Conservation (phyloP, 1,140 invertebrate species). For the Ceratoteleas bidentatus region DNA sequence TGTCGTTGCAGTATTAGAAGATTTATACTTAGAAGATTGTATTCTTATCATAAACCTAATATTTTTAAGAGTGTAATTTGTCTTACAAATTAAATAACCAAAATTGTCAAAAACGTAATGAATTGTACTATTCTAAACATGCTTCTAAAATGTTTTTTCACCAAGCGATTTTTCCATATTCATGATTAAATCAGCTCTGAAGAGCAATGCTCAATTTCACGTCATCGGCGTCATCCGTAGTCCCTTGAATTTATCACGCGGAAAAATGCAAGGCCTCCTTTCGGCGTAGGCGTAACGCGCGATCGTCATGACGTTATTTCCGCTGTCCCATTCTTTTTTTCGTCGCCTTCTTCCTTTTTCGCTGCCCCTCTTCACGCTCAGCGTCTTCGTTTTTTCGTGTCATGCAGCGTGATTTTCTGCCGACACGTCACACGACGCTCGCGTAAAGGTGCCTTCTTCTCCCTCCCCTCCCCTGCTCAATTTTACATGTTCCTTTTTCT, state of each 20-base stretch:
- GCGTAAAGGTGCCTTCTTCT: conserved; percentile 7
- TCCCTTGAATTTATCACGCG: conserved; percentile 44
- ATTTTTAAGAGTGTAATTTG: no score
- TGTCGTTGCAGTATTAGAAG: no score
- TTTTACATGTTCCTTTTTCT: conserved; percentile 30
- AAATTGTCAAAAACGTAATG: no score
- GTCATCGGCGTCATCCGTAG: conserved; percentile 38
- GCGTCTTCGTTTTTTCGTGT: conserved; percentile 19
- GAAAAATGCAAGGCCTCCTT: conserved; percentile 48
- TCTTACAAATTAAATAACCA: no score
- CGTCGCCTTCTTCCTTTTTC: conserved; percentile 12
- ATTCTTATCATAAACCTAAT: no score
- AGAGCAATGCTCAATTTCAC: conserved; percentile 25
- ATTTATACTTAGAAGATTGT: no score
- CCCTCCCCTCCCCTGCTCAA: neutral
- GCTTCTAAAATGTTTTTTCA: no score
- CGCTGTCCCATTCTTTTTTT: conserved; percentile 28
- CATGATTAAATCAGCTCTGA: conserved; percentile 23
- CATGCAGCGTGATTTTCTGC: conserved; percentile 28
- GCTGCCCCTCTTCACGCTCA: neutral
- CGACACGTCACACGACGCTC: conserved; percentile 17
- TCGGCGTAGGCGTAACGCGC: conserved; percentile 54
- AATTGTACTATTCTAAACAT: no score
- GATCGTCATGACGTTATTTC: conserved; percentile 38
- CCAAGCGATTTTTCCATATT: neutral